Evolutionary conservation across 2,888 invertebrate species (phyloP).

Genomic region (Lasioglossum leucozonium): DNA sequence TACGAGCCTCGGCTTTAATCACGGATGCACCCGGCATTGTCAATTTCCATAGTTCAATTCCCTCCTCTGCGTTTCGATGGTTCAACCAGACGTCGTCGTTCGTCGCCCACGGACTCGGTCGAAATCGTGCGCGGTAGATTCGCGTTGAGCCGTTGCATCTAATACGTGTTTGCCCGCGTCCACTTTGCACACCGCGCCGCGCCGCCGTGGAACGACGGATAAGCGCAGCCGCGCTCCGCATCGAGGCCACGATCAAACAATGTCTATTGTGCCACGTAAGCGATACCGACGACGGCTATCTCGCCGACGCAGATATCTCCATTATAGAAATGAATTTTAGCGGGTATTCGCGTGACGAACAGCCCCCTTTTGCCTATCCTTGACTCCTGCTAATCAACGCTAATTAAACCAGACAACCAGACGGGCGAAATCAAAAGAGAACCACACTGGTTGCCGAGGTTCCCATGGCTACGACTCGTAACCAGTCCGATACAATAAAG

Average conservation of each 20-base stretch:
- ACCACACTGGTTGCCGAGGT: not conserved
- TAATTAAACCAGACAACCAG: constrained; percentile 30
- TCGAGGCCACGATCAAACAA: constrained; percentile 63
- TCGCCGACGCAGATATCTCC: constrained; percentile 43
- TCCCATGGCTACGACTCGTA: not conserved
- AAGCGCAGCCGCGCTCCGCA: constrained; percentile 43
- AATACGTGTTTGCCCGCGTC: constrained; percentile 50
- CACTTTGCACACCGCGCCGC: constrained; percentile 39
- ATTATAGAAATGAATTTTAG: constrained; percentile 47
- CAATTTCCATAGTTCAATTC: constrained; percentile 75
- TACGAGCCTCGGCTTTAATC: constrained; percentile 76
- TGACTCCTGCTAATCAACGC: constrained; percentile 26
- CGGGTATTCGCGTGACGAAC: constrained; percentile 24
- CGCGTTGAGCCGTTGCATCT: constrained; percentile 39
- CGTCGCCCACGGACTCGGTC: constrained; percentile 62
- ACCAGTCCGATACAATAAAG: constrained; percentile 4
- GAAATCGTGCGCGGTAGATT: not conserved
- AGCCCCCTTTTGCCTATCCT: constrained; percentile 27
- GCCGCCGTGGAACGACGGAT: constrained; percentile 46
- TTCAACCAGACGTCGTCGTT: constrained; percentile 49
- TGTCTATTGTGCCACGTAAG: constrained; percentile 60
- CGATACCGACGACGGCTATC: constrained; percentile 52
- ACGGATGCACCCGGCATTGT: constrained; percentile 79
- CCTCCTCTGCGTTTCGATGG: constrained; percentile 39
- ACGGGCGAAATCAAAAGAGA: not conserved